Evolutionary conservation across 1,140 invertebrate genomes (phyloP).

Genomic region (Theocolax elegans): DNA sequence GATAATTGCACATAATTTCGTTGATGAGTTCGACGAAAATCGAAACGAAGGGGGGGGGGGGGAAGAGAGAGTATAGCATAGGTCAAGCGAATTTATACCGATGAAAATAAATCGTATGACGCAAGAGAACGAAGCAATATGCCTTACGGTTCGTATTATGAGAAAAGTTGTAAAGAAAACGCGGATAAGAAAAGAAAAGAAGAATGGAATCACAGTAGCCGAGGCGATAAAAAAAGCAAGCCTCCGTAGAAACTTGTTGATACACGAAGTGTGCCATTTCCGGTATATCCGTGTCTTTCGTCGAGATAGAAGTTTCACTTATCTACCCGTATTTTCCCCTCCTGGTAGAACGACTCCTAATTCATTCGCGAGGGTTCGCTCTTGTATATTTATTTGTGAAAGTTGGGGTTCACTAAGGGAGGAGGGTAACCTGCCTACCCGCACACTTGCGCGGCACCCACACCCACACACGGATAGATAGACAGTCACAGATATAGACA

Average conservation of each 20-base stretch:
- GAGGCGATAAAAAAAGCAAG: constrained; percentile 1
- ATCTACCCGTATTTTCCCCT: not conserved
- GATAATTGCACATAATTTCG: no score
- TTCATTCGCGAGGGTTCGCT: not conserved
- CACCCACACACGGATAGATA: no score
- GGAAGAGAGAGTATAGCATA: no score
- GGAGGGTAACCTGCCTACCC: no score
- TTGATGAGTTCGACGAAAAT: no score
- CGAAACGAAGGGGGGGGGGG: no score
- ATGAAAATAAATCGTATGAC: no score
- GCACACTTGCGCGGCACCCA: no score
- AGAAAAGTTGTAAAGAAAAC: constrained; percentile 3
- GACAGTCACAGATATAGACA: no score
- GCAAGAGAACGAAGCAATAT: not conserved
- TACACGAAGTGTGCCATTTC: not conserved
- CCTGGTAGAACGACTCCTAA: not conserved
- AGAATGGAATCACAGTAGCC: not conserved
- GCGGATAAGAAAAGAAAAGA: not conserved
- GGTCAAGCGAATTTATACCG: no score
- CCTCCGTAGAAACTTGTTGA: constrained; percentile 19
- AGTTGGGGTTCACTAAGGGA: not conserved
- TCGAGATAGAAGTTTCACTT: not conserved
- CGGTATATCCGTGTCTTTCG: not conserved
- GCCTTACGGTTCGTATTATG: not conserved
- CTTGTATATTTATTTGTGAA: not conserved